Percentiles rank a stretch among this genome's conserved stretches.
Conservation (phyloP, 2,888 invertebrate species). For the Heteropelma amictum region DNA sequence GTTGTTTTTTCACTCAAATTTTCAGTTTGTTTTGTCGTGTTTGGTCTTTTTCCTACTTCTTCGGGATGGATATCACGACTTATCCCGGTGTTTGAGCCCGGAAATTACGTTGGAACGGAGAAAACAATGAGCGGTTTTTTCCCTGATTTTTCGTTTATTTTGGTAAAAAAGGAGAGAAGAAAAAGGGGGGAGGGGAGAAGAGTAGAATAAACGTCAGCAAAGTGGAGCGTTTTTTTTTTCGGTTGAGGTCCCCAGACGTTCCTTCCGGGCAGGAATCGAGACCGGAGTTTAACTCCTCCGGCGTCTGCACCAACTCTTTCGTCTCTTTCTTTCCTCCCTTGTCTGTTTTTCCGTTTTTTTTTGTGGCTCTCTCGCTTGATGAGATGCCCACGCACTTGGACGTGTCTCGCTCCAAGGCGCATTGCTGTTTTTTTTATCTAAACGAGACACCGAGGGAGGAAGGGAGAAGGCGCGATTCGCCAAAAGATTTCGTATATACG, state of each 20-base stretch:
- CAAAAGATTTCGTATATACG: slow-evolving; percentile 54
- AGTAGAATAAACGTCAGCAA: slow-evolving; percentile 63
- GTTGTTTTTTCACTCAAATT: too few species aligned
- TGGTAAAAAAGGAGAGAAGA: slow-evolving; percentile 14
- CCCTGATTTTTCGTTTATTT: slow-evolving; percentile 35
- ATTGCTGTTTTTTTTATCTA: slow-evolving; percentile 48
- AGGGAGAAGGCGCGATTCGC: slow-evolving; percentile 24
- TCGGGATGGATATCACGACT: slow-evolving; percentile 41
- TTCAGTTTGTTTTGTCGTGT: too few species aligned
- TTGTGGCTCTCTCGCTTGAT: slow-evolving; percentile 23
- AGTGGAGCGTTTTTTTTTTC: slow-evolving; percentile 53
- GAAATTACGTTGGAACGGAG: slow-evolving; percentile 29
- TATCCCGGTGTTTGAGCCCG: slow-evolving; percentile 1
- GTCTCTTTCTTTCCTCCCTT: not conserved
- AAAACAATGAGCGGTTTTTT: slow-evolving; percentile 38
- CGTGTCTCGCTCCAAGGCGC: slow-evolving; percentile 19
- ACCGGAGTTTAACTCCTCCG: slow-evolving; percentile 44
- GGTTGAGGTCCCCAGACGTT: slow-evolving; percentile 66
- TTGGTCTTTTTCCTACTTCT: slow-evolving; percentile 49
- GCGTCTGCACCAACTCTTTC: slow-evolving; percentile 30
- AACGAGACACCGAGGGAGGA: slow-evolving; percentile 41
- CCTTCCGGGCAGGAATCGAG: slow-evolving; percentile 65
- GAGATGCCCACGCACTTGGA: slow-evolving; percentile 44
- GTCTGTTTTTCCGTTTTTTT: too few species aligned
- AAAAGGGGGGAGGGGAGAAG: not conserved